These are phyloP conservation scores for Ennomos erosarius DNA, from an alignment of 2,888 invertebrate genomes.

Conservation along the genomic window DNA sequence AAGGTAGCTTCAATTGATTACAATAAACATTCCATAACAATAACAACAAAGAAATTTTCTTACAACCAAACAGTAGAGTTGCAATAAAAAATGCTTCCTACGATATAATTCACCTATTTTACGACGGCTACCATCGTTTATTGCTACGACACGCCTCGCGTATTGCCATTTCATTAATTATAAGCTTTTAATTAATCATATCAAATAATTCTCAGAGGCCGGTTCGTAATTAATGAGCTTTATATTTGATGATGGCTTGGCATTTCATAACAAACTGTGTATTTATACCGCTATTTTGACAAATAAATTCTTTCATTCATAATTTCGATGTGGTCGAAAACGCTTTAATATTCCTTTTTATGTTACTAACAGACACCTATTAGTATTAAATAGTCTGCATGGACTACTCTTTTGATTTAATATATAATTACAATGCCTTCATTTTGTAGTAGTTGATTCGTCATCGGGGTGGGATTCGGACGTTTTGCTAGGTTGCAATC, in stretches of 20 bases:
- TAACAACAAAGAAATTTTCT: too few relatives aligned
- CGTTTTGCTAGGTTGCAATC: too few relatives aligned
- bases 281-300: background rate
- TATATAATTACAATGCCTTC: too few relatives aligned
- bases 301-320: constrained; percentile 2
- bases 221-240: constrained; percentile 60
- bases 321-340: background rate
- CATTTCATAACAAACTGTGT: constrained; percentile 39
- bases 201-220: constrained; percentile 56
- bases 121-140: constrained; percentile 23
- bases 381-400: too few relatives aligned
- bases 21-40: too few relatives aligned
- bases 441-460: too few relatives aligned
- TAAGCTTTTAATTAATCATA: constrained; percentile 69
- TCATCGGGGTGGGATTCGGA: too few relatives aligned
- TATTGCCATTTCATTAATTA: constrained; percentile 71
- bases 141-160: constrained; percentile 20
- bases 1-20: too few relatives aligned
- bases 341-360: too few relatives aligned
- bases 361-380: too few relatives aligned
- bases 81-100: constrained; percentile 34
- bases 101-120: constrained; percentile 23
- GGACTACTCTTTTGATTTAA: too few relatives aligned
- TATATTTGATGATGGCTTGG: constrained; percentile 56
- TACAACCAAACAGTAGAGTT: constrained; percentile 17